Conservation (phyloP, 2,888 invertebrate species). For the Andrena bucephala region DNA sequence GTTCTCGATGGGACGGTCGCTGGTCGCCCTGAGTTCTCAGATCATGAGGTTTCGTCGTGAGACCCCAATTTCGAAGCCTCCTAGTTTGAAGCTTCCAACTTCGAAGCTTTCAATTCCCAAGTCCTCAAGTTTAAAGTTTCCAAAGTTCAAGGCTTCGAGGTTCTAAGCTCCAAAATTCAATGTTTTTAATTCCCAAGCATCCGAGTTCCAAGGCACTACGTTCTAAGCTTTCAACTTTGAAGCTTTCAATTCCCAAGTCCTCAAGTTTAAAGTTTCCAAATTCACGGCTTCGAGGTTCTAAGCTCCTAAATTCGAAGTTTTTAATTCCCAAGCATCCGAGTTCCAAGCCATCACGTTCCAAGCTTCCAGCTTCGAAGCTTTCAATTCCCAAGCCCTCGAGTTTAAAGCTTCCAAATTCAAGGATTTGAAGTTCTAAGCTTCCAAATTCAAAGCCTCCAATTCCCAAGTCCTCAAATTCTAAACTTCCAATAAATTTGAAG, state of each 20-base stretch:
- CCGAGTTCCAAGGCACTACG: no score
- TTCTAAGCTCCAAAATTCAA: no score
- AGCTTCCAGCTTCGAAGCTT: neutral
- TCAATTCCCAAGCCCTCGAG: neutral
- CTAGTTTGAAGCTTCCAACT: neutral
- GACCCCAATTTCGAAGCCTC: neutral
- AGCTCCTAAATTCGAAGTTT: no score
- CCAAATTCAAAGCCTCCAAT: neutral
- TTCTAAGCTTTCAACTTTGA: no score
- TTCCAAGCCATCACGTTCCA: no score
- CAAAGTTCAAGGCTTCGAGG: no score
- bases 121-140: no score
- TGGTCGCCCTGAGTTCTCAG: neutral
- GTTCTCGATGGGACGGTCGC: constrained; percentile 21
- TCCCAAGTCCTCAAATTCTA: neutral
- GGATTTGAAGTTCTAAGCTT: neutral
- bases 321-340: no score
- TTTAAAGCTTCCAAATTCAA: neutral
- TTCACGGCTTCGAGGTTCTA: no score
- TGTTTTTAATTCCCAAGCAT: no score
- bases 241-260: no score
- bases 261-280: no score
- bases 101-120: neutral
- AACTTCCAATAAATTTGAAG: neutral
- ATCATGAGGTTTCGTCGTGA: neutral